phyloP scores from a whole-genome alignment of 2,113 vertebrate species.

The Apteryx owenii region DNA sequence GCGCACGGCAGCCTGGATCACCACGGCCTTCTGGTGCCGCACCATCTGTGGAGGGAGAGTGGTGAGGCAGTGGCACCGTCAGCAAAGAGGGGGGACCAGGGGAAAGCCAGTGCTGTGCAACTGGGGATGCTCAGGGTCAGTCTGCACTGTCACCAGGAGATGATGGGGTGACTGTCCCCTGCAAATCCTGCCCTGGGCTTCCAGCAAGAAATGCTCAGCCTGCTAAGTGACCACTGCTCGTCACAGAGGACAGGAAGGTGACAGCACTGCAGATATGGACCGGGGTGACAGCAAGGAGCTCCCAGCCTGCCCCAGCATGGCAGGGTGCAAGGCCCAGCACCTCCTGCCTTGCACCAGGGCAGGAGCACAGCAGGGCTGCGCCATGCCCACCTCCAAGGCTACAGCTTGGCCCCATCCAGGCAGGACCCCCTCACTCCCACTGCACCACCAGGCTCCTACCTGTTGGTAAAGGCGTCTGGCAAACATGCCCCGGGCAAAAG shows the following conservation, averaged over 20 bases:
- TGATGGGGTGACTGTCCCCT: neutral
- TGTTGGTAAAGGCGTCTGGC: constrained; percentile 49
- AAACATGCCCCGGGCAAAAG: constrained; percentile 74
- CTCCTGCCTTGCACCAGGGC: neutral
- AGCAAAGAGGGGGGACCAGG: accelerated
- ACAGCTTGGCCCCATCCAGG: neutral
- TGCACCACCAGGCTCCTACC: constrained; percentile 30
- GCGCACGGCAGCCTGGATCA: constrained; percentile 75
- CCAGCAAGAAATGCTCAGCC: neutral
- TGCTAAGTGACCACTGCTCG: neutral
- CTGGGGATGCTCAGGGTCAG: neutral
- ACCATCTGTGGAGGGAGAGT: constrained; percentile 53
- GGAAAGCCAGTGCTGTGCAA: neutral
- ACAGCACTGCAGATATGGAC: neutral
- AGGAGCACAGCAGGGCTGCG: neutral
- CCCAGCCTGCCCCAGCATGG: neutral
- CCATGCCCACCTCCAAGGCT: neutral
- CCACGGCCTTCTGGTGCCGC: constrained; percentile 59
- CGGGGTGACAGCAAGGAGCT: too few species aligned
- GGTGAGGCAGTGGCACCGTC: accelerated
- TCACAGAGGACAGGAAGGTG: neutral
- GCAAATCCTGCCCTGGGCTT: neutral
- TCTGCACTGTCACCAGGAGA: neutral
- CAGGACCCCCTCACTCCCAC: neutral
- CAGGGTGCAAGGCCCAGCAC: neutral